Conservation (phyloP, 2,888 invertebrate species). For the Drosophila testacea region DNA sequence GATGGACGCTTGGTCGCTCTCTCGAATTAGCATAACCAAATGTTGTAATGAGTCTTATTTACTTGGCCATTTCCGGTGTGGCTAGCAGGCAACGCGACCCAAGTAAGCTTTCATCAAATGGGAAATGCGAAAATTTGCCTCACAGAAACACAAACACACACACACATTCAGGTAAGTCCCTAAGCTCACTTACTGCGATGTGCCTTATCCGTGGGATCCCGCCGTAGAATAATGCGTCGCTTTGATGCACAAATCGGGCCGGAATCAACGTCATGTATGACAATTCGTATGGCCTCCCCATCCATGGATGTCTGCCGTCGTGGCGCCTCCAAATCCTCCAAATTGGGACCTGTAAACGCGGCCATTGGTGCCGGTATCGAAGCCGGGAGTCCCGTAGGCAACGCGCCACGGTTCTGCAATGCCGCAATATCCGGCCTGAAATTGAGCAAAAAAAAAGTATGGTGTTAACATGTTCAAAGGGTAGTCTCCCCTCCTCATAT, state of each 20-base stretch:
- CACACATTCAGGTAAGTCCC: slow-evolving; percentile 26
- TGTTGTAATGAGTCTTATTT: slow-evolving; percentile 78
- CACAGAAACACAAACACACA: slow-evolving; percentile 8
- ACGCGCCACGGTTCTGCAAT: slow-evolving; percentile 87
- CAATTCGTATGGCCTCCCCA: slow-evolving; percentile 96
- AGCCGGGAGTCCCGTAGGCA: slow-evolving; percentile 83
- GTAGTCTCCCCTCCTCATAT: background rate
- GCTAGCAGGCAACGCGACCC: slow-evolving; percentile 23
- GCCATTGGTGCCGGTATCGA: slow-evolving; percentile 85
- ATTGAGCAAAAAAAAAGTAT: background rate
- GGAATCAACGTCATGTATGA: slow-evolving; percentile 96
- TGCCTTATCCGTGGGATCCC: slow-evolving; percentile 93
- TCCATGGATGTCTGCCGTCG: slow-evolving; percentile 94
- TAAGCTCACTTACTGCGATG: slow-evolving; percentile 90
- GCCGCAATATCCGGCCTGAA: slow-evolving; percentile 91
- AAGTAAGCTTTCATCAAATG: slow-evolving; percentile 50
- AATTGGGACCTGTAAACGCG: slow-evolving; percentile 86
- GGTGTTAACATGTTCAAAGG: slow-evolving; percentile 4
- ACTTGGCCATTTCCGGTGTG: slow-evolving; percentile 78
- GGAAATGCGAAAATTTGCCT: slow-evolving; percentile 40
- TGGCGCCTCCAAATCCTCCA: slow-evolving; percentile 88
- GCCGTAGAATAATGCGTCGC: slow-evolving; percentile 90
- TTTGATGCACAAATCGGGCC: slow-evolving; percentile 88
- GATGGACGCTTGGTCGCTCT: slow-evolving; percentile 18
- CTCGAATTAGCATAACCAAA: slow-evolving; percentile 76